These are phyloP conservation scores for Albula goreensis DNA, from an alignment of 2,113 vertebrate genomes.

Conservation along the genomic window DNA sequence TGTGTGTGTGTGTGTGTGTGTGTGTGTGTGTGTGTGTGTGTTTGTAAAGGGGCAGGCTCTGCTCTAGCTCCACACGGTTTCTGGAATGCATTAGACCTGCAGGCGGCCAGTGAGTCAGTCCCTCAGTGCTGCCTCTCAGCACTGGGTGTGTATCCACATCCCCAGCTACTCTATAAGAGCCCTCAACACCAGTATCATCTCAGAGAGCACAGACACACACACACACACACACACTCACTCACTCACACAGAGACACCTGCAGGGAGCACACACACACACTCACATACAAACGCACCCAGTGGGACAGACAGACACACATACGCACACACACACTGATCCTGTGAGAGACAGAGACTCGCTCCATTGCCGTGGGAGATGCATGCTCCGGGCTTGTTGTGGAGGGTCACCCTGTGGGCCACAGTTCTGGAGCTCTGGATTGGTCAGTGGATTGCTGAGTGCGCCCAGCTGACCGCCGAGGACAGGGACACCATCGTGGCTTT, in stretches of 20 bases:
- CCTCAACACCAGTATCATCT: conserved; percentile 30
- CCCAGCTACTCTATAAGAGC: not conserved
- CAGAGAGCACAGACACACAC: conserved; percentile 22
- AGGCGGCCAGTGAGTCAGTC: not conserved
- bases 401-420: not conserved
- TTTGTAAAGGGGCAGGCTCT: not conserved
- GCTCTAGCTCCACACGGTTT: not conserved
- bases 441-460: not conserved
- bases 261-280: not conserved
- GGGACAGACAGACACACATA: not conserved
- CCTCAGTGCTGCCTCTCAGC: not conserved
- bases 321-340: not conserved
- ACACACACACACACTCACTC: conserved; percentile 12
- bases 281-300: not conserved
- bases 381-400: not conserved
- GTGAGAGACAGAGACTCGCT: too few relatives aligned
- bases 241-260: not conserved
- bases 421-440: not conserved
- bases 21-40: not conserved
- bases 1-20: not conserved
- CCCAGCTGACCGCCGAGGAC: not conserved
- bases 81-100: conserved; percentile 21
- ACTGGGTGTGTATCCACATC: not conserved
- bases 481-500: not conserved
- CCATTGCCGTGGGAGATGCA: too few relatives aligned